Evolutionary conservation across 2,797 vertebrate genomes (phyloP).

Genomic region (Enteromius fasciolatus): DNA sequence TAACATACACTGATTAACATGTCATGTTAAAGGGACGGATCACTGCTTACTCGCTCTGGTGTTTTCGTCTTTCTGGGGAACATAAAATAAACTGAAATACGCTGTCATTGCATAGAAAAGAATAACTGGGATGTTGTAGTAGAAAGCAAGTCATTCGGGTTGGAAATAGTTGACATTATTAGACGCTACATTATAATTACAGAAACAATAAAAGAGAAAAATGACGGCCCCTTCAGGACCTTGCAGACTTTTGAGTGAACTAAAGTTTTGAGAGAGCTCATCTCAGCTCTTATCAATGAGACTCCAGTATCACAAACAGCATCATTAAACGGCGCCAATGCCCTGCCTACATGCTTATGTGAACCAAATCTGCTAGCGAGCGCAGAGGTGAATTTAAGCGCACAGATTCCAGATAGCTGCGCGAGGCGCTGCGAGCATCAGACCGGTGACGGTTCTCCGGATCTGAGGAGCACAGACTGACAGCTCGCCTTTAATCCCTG

Average conservation of each 20-base stretch:
- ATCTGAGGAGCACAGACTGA: constrained; percentile 73
- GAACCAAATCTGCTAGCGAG: constrained; percentile 66
- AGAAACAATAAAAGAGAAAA: neutral
- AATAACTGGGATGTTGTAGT: neutral
- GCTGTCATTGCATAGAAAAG: neutral
- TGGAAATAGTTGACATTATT: neutral
- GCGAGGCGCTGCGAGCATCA: constrained; percentile 66
- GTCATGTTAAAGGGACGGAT: neutral
- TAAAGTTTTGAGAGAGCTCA: neutral
- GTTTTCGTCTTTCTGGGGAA: neutral
- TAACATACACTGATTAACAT: neutral
- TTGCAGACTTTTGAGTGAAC: neutral
- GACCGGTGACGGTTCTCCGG: constrained; percentile 69
- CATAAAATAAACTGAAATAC: neutral
- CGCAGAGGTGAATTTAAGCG: constrained; percentile 77
- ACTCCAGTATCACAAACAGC: constrained; percentile 17
- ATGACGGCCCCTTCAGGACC: neutral
- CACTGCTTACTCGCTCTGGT: neutral
- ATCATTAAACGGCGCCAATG: constrained; percentile 38
- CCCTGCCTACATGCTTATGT: constrained; percentile 67
- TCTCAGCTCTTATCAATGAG: constrained; percentile 27
- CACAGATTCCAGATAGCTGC: constrained; percentile 74
- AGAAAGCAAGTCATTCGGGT: neutral
- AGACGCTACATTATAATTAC: neutral
- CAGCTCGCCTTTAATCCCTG: constrained; percentile 80